phyloP scores from a whole-genome alignment of 2,797 vertebrate genomes.

The Oreochromis mossambicus region DNA sequence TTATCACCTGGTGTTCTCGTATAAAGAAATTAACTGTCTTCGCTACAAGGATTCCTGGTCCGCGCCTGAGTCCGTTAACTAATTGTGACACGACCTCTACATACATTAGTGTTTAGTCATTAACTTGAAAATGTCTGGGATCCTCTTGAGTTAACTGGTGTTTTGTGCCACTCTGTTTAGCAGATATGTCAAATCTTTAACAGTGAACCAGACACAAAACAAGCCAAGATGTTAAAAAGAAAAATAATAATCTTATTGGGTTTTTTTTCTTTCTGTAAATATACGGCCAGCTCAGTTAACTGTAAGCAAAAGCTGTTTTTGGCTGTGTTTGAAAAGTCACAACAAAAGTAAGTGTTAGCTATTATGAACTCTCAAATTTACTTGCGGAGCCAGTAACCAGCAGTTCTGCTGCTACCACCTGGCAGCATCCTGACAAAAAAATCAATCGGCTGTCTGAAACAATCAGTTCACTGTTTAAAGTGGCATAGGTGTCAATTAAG shows the following conservation, averaged over 20 bases:
- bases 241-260: background rate
- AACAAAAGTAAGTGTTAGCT: background rate
- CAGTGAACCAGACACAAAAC: background rate
- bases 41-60: no score
- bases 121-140: background rate
- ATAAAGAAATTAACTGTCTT: no score
- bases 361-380: accelerated
- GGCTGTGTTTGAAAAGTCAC: background rate
- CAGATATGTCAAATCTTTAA: background rate
- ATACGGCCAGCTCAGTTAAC: background rate
- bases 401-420: background rate
- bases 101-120: background rate
- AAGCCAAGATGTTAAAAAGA: background rate
- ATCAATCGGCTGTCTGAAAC: conserved; percentile 13
- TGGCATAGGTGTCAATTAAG: background rate
- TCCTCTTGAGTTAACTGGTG: background rate
- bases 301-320: background rate
- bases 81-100: no score
- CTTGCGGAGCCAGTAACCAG: background rate
- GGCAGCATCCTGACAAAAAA: background rate
- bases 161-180: background rate
- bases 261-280: background rate
- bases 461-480: background rate
- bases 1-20: no score
- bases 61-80: no score